A percentile compares a stretch with the other conserved stretches of the same genome.
phyloP scores from a whole-genome alignment of 2,797 vertebrate species.

The Dipus sagitta region DNA sequence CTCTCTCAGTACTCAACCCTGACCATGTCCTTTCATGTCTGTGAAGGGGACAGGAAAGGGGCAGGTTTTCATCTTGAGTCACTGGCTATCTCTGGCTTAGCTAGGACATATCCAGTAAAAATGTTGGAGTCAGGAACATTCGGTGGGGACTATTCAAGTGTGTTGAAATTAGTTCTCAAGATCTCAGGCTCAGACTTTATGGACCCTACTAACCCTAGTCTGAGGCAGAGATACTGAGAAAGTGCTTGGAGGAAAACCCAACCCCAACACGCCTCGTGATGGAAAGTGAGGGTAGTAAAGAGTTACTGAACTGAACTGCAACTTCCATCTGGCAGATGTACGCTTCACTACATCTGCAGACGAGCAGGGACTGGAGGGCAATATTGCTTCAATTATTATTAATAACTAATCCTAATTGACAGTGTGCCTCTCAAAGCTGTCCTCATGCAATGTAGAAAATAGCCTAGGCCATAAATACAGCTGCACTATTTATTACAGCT shows the following conservation, averaged over 20 bases:
- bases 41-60: not conserved
- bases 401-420: not conserved
- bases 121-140: not conserved
- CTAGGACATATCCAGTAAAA: no score
- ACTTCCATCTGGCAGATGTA: not conserved
- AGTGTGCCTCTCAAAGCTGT: not conserved
- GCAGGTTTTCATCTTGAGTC: not conserved
- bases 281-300: not conserved
- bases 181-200: not conserved
- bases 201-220: not conserved
- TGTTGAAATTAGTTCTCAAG: not conserved
- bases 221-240: not conserved
- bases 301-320: fast-evolving
- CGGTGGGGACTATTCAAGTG: not conserved
- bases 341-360: not conserved
- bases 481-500: not conserved
- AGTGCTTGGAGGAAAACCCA: no score
- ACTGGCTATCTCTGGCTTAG: no score
- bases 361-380: not conserved
- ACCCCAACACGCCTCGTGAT: no score
- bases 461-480: not conserved
- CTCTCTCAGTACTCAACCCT: not conserved
- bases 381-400: constrained; percentile 45
- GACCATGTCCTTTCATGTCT: not conserved
- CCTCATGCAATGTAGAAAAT: not conserved